A percentile compares a stretch with the other conserved stretches of the same genome.
Evolutionary conservation across 2,888 invertebrate genomes (phyloP).

Genomic region (Oligia fasciuncula): DNA sequence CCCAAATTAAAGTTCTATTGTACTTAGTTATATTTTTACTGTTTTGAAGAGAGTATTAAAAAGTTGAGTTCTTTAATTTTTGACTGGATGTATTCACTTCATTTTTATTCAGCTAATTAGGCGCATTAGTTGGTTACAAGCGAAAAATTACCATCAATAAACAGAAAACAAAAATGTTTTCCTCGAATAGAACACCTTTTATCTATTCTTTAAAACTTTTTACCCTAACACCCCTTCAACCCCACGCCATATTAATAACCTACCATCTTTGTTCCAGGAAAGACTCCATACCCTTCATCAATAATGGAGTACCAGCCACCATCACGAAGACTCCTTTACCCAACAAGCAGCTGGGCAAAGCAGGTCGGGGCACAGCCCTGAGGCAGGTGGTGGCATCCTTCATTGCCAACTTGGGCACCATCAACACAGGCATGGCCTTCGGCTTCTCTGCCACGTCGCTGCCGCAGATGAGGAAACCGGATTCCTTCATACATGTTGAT

Average conservation of each 20-base stretch:
- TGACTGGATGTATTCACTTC: neutral
- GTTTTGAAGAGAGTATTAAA: neutral
- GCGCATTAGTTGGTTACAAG: neutral
- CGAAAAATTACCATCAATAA: neutral
- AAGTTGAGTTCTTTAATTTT: neutral
- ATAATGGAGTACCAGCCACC: slow-evolving; percentile 78
- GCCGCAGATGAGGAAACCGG: slow-evolving; percentile 89
- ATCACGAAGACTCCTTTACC: slow-evolving; percentile 76
- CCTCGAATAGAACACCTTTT: neutral
- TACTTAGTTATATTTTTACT: neutral
- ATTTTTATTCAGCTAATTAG: neutral
- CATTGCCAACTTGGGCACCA: slow-evolving; percentile 92
- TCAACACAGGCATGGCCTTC: slow-evolving; percentile 93
- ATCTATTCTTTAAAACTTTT: neutral
- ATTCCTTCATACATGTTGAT: slow-evolving; percentile 89
- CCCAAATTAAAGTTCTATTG: neutral
- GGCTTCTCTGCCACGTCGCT: slow-evolving; percentile 92
- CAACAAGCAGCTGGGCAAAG: slow-evolving; percentile 73
- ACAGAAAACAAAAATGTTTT: neutral
- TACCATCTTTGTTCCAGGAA: slow-evolving; percentile 73
- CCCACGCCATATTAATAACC: neutral
- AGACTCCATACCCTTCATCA: slow-evolving; percentile 83
- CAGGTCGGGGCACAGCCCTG: slow-evolving; percentile 85
- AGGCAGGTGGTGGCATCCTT: slow-evolving; percentile 91
- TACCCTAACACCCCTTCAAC: neutral